These are phyloP conservation scores for Melanotaenia maccullochi DNA, from an alignment of 2,797 vertebrate genomes.

Conservation along the genomic window DNA sequence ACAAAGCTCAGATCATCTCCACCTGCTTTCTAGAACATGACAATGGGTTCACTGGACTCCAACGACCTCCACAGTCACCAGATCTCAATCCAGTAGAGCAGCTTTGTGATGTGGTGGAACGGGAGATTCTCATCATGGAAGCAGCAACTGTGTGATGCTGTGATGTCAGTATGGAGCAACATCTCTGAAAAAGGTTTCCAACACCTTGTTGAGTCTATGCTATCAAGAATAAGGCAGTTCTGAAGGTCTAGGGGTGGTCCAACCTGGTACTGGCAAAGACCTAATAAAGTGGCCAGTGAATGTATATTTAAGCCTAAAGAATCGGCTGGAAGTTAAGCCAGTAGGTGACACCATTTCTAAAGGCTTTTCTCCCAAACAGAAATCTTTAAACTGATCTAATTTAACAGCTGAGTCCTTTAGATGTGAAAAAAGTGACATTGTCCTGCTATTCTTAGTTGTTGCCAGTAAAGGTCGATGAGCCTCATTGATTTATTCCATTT, in stretches of 20 bases:
- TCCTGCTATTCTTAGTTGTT: constrained; percentile 14
- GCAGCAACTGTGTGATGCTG: neutral
- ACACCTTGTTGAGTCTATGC: neutral
- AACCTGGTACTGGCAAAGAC: neutral
- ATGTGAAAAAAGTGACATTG: neutral
- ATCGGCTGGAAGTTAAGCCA: neutral
- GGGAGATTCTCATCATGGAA: neutral
- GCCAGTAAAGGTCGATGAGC: constrained; percentile 23
- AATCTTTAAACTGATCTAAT: neutral
- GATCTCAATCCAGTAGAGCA: too few relatives aligned
- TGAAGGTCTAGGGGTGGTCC: too few relatives aligned
- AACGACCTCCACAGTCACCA: too few relatives aligned
- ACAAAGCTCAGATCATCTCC: neutral
- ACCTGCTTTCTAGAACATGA: too few relatives aligned
- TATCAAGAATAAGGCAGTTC: neutral
- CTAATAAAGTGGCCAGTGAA: neutral
- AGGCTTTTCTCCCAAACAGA: neutral
- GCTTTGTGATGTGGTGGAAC: neutral
- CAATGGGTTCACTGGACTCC: neutral
- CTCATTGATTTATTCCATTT: neutral
- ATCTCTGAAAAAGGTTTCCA: neutral
- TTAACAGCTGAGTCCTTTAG: neutral
- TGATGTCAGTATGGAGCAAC: neutral
- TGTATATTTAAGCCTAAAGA: constrained; percentile 11
- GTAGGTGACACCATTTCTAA: constrained; percentile 7